Percentiles rank a stretch among this genome's conserved stretches.
phyloP scores from a whole-genome alignment of 1,140 invertebrate genomes.

The Brachionus rotundiformis region DNA sequence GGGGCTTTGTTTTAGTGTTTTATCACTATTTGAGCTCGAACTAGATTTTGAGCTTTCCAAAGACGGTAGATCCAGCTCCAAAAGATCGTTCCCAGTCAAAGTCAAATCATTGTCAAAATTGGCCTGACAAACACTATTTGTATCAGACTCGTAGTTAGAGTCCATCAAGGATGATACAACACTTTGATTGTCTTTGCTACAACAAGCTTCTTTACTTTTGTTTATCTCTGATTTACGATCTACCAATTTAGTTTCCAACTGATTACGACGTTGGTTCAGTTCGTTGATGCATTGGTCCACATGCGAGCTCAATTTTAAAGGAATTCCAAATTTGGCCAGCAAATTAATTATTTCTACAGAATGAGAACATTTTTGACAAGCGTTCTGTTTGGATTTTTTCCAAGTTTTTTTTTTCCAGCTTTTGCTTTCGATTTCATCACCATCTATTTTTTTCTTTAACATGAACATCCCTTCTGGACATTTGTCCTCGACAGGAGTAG shows the following conservation, averaged over 20 bases:
- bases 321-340: slow-evolving; percentile 24
- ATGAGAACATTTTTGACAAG: slow-evolving; percentile 21
- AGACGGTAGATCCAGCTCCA: neutral
- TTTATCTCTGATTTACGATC: neutral
- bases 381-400: slow-evolving; percentile 26
- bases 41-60: neutral
- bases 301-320: slow-evolving; percentile 33
- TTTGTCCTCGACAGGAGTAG: neutral
- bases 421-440: neutral
- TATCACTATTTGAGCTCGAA: slow-evolving; percentile 21
- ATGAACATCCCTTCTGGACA: neutral
- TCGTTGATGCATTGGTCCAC: slow-evolving; percentile 9
- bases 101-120: slow-evolving; percentile 2
- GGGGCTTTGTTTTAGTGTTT: slow-evolving; percentile 22
- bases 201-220: neutral
- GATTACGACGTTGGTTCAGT: neutral
- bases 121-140: neutral
- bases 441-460: slow-evolving; percentile 25
- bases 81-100: neutral
- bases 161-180: slow-evolving; percentile 2
- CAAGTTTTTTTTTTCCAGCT: neutral
- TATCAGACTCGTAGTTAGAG: slow-evolving; percentile 23
- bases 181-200: slow-evolving; percentile 30
- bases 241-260: neutral
- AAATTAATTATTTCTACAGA: slow-evolving; percentile 33